A percentile compares a stretch with the other conserved stretches of the same genome.
Evolutionary conservation across 2,888 invertebrate species (phyloP).

Genomic region (Tinea semifulvella): DNA sequence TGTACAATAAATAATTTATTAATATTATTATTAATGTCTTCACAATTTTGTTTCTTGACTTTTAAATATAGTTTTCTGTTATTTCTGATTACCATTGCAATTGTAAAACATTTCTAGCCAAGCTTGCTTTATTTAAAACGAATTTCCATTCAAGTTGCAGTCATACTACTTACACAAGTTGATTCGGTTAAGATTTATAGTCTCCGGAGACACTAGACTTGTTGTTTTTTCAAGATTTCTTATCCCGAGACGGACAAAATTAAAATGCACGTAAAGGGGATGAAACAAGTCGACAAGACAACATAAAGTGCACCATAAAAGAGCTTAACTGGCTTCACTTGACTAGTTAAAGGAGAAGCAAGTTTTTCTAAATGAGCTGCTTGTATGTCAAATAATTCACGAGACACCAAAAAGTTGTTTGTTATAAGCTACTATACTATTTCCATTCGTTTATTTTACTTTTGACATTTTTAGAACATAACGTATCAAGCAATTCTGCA

Average conservation of each 20-base stretch:
- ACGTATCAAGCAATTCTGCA: too few species aligned
- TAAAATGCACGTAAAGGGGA: conserved; percentile 51
- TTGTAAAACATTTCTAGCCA: too few species aligned
- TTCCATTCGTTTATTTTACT: too few species aligned
- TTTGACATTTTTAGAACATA: too few species aligned
- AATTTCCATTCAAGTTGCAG: not conserved
- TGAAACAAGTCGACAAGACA: conserved; percentile 48
- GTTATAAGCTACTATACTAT: too few species aligned
- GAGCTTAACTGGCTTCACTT: conserved; percentile 38
- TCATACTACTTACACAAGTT: conserved; percentile 10
- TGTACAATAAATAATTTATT: too few species aligned
- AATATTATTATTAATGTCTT: too few species aligned
- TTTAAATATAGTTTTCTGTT: not conserved
- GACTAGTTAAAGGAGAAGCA: conserved; percentile 28
- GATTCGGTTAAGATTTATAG: conserved; percentile 20
- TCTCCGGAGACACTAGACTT: conserved; percentile 1
- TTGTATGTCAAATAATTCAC: conserved; percentile 7
- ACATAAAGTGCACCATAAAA: conserved; percentile 59
- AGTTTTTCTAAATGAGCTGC: conserved; percentile 1
- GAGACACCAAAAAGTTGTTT: conserved; percentile 2
- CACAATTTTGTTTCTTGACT: not conserved
- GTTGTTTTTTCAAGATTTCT: conserved; percentile 1
- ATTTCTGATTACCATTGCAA: not conserved
- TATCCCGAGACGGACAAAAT: conserved; percentile 26
- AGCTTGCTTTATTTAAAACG: not conserved